These are phyloP conservation scores for Ptychodera flava DNA, from an alignment of 35 echinoderm and acorn worm species.

Conservation along the genomic window DNA sequence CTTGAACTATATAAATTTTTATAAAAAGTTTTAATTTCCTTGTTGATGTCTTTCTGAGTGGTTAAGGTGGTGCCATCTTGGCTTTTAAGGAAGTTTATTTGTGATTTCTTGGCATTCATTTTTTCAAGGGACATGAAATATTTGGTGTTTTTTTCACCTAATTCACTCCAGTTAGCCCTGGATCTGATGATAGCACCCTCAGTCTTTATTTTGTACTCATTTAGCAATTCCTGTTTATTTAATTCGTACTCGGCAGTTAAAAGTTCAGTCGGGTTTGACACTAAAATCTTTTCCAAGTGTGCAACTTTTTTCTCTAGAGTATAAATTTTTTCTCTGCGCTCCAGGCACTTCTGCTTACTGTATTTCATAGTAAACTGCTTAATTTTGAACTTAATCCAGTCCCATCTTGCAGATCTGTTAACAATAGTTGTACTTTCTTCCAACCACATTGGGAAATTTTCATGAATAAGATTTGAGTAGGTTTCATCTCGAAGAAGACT, in stretches of 20 bases:
- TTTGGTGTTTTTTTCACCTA: conserved; percentile 47
- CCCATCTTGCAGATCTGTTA: background rate
- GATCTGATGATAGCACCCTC: conserved; percentile 19
- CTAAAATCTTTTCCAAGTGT: background rate
- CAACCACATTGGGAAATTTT: background rate
- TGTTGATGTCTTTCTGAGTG: background rate
- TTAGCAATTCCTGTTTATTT: conserved; percentile 8
- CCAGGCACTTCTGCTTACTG: background rate
- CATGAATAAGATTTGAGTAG: background rate
- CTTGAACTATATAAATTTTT: background rate
- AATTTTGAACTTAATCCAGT: background rate
- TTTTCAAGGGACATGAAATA: conserved; percentile 33
- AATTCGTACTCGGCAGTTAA: background rate
- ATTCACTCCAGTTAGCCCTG: conserved; percentile 26
- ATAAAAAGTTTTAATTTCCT: background rate
- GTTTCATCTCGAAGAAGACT: background rate
- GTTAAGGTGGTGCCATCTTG: background rate
- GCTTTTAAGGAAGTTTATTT: background rate
- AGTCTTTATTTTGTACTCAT: conserved; percentile 17
- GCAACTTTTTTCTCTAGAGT: background rate
- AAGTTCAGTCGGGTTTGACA: background rate
- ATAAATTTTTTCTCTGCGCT: background rate
- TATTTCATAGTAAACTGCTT: background rate
- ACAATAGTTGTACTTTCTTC: background rate
- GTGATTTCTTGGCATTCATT: background rate